Base-by-base conservation (phyloP, 2,797 vertebrate genomes). In the Centroberyx gerrardi region DNA sequence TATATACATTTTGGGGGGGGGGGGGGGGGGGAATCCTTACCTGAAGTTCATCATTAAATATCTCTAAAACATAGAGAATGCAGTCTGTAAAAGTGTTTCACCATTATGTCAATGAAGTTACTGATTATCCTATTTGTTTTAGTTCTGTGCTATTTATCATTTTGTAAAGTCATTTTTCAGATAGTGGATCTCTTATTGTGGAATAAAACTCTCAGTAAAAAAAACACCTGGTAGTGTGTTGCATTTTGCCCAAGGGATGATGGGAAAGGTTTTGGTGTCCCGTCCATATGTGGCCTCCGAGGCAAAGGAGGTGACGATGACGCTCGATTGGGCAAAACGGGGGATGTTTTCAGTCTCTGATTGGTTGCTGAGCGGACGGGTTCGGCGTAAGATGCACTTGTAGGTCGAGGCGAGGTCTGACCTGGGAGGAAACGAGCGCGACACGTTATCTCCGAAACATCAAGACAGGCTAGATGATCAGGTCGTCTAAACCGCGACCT, bases 181-280 rank as follows among this genome's bases (percentile, higher is more conserved):
- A 14, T 48, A 4, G 4, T 17, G 44, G 44, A 8, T 48, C 17
- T 48, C 14, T 44, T 13, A 48, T 4, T n/a, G 14, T n/a, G 15
- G 8, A 9, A 63, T 7, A 12, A 18, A 3, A 8, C 5, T 58
- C 27, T 51, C 12, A 28, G 12, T 15, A 10, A 62, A 46, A 4
- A 29, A 55, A 33, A 3, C 15, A 92, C 89, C 5, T 88, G 75
- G 18, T 49, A 86, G 8, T 38, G 44, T 14, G 29, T 3, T 1
- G 10, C 8, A 4, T 31, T 36, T 55, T 8, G 3, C 1, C 0
- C 42, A 0, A 8, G 8, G 29, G 3, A 1, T 3, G 0, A 1
- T 18, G 17, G 36, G 3, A 33, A 4, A 0, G 0, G 1, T n/a
- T 33, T n/a, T 1, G 12, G 3, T 8, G 36, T 2, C 5, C 14